A percentile compares a stretch with the other conserved stretches of the same genome.
Evolutionary conservation across 2,888 invertebrate species (phyloP).

Genomic region (Chrysolina americana): DNA sequence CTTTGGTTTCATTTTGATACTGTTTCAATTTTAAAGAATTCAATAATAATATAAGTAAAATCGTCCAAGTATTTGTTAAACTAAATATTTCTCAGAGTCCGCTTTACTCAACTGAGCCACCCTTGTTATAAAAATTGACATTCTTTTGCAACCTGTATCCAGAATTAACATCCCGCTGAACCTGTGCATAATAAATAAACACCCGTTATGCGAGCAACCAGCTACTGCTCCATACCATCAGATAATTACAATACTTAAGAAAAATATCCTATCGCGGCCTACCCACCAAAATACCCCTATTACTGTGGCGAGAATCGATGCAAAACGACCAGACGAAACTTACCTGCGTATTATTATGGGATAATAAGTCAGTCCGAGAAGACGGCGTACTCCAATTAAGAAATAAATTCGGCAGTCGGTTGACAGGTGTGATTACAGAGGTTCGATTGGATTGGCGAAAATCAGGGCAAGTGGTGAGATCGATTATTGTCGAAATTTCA

Average conservation of each 20-base stretch:
- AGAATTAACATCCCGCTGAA: too few species aligned
- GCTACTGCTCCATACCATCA: slow-evolving; percentile 4
- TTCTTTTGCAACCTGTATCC: too few species aligned
- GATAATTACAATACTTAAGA: slow-evolving; percentile 24
- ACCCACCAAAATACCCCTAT: slow-evolving; percentile 21
- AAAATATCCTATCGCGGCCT: slow-evolving; percentile 10
- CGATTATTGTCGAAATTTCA: slow-evolving; percentile 15
- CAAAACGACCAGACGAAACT: slow-evolving; percentile 24
- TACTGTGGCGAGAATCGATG: slow-evolving; percentile 25
- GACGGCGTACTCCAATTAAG: slow-evolving; percentile 34
- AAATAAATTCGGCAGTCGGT: slow-evolving; percentile 33
- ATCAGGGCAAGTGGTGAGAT: slow-evolving; percentile 11
- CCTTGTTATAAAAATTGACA: too few species aligned
- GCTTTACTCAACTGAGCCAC: too few species aligned
- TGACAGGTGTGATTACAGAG: slow-evolving; percentile 30
- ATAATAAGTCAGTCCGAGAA: slow-evolving; percentile 36
- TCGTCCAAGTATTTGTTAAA: too few species aligned
- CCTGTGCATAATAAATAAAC: not conserved
- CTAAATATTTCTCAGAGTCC: too few species aligned
- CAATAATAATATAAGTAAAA: too few species aligned
- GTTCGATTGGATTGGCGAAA: slow-evolving; percentile 19
- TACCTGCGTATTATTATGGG: slow-evolving; percentile 32
- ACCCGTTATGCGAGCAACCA: not conserved
- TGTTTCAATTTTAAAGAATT: too few species aligned
- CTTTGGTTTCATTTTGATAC: too few species aligned